phyloP scores from a whole-genome alignment of 92 coral and sea anemone genomes.

The Ricordea florida region DNA sequence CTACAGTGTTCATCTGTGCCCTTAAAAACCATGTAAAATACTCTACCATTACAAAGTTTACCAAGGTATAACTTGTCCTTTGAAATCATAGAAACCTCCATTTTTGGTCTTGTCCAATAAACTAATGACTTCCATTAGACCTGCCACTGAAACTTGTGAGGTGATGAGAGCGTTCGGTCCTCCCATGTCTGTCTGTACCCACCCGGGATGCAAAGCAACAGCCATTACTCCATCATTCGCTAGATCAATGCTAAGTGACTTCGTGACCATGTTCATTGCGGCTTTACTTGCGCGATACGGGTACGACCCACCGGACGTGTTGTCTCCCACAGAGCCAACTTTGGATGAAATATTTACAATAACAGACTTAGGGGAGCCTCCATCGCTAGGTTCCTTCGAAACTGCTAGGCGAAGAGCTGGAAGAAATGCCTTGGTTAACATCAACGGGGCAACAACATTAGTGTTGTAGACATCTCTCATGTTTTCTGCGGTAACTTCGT shows the following conservation, averaged over 20 bases:
- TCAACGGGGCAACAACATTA: conserved; percentile 75
- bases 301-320: conserved; percentile 43
- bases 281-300: conserved; percentile 73
- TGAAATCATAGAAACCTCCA: conserved; percentile 59
- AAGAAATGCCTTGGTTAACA: conserved; percentile 65
- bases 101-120: conserved; percentile 61
- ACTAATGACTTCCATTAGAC: conserved; percentile 59
- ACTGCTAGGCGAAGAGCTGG: conserved; percentile 69
- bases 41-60: not conserved
- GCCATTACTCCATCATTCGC: conserved; percentile 53
- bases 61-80: conserved; percentile 38
- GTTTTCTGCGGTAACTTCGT: conserved; percentile 68
- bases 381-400: conserved; percentile 14
- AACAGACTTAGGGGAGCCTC: conserved; percentile 26
- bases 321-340: conserved; percentile 39
- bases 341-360: conserved; percentile 73
- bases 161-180: conserved; percentile 53
- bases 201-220: conserved; percentile 72
- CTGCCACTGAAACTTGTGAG: conserved; percentile 53
- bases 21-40: too few species aligned
- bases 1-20: not conserved
- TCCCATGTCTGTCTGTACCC: conserved; percentile 78
- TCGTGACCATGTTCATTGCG: conserved; percentile 73
- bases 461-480: conserved; percentile 62
- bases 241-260: conserved; percentile 67